Conservation (phyloP, 1,140 invertebrate genomes). For the Pinna nobilis region DNA sequence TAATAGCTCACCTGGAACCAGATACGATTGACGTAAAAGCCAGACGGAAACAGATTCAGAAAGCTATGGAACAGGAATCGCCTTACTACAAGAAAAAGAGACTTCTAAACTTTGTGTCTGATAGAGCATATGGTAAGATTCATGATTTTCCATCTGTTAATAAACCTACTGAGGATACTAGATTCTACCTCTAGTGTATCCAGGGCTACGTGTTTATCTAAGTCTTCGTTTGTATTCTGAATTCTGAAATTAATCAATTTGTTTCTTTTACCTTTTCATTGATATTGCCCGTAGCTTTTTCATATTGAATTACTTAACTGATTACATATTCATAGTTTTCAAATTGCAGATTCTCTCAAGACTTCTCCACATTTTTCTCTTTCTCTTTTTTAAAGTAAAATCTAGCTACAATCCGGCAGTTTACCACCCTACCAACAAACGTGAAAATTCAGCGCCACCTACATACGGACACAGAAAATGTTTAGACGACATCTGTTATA, state of each 20-base stretch:
- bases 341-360: too few species aligned
- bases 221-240: too few species aligned
- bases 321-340: too few species aligned
- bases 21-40: slow-evolving; percentile 60
- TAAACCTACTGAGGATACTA: not conserved
- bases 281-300: not conserved
- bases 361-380: not conserved
- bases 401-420: slow-evolving; percentile 53
- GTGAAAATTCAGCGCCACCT: slow-evolving; percentile 41
- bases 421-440: slow-evolving; percentile 48
- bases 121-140: slow-evolving; percentile 62
- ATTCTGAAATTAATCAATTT: too few species aligned
- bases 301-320: too few species aligned
- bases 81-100: slow-evolving; percentile 62
- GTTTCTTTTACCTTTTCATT: not conserved
- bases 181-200: too few species aligned
- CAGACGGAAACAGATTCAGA: slow-evolving; percentile 63
- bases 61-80: slow-evolving; percentile 59
- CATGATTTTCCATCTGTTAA: too few species aligned
- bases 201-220: too few species aligned
- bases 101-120: slow-evolving; percentile 67
- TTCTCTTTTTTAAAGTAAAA: slow-evolving; percentile 50
- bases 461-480: slow-evolving; percentile 27
- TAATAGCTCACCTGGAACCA: slow-evolving; percentile 63
- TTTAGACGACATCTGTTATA: slow-evolving; percentile 21